phyloP scores from a whole-genome alignment of 1,140 invertebrate genomes.

The Diachasma alloeum region DNA sequence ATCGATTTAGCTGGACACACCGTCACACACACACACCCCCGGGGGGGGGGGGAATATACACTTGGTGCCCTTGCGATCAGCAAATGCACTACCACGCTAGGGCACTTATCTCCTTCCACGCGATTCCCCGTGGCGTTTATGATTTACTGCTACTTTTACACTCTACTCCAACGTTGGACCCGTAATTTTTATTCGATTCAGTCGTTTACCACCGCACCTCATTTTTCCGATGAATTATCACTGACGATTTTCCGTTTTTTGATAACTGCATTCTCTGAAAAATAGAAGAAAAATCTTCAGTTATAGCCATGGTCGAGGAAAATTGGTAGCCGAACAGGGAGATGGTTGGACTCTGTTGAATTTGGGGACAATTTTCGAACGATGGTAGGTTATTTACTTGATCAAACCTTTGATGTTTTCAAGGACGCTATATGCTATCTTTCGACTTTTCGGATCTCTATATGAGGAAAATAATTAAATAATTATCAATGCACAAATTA shows the following conservation, averaged over 20 bases:
- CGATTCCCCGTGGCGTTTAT: conserved; percentile 43
- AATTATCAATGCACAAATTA: too few species aligned
- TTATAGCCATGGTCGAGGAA: too few species aligned
- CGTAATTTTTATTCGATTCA: neutral
- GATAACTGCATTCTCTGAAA: neutral
- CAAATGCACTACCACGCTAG: conserved; percentile 25
- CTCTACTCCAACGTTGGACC: neutral
- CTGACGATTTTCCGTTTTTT: neutral
- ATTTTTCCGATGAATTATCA: neutral
- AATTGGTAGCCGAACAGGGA: too few species aligned
- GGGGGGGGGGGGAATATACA: conserved; percentile 27
- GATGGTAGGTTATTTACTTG: too few species aligned
- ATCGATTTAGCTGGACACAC: neutral
- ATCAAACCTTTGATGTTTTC: too few species aligned
- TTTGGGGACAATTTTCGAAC: too few species aligned
- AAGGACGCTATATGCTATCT: too few species aligned
- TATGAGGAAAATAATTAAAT: too few species aligned
- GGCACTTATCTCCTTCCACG: conserved; percentile 38
- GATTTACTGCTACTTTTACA: conserved; percentile 40
- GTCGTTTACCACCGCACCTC: neutral
- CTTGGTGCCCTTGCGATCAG: conserved; percentile 24
- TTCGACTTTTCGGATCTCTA: too few species aligned
- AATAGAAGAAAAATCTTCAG: neutral
- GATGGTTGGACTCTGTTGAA: too few species aligned
- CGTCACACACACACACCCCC: neutral